Evolutionary conservation across 2,113 vertebrate species (phyloP).

Genomic region (Notothenia coriiceps): DNA sequence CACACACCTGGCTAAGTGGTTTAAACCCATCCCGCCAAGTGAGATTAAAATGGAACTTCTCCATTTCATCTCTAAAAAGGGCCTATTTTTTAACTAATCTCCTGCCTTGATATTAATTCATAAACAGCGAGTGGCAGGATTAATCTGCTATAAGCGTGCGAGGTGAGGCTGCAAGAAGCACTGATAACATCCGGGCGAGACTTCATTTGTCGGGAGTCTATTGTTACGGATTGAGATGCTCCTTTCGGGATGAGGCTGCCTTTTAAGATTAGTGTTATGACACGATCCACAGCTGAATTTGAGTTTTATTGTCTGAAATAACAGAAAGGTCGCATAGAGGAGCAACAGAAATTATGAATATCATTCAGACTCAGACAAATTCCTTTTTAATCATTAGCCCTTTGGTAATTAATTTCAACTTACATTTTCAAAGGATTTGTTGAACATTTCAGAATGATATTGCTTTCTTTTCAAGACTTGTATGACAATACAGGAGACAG

Average conservation of each 20-base stretch:
- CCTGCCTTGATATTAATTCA: conserved; percentile 55
- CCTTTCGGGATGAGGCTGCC: conserved; percentile 24
- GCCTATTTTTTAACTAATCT: conserved; percentile 61
- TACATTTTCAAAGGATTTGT: too few species aligned
- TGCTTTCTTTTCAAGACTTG: too few species aligned
- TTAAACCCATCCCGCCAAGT: conserved; percentile 4
- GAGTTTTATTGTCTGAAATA: conserved; percentile 28
- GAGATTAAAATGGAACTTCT: conserved; percentile 47
- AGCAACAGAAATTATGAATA: neutral
- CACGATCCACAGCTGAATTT: neutral
- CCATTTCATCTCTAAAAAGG: conserved; percentile 22
- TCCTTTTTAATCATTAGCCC: too few species aligned
- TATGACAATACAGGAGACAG: too few species aligned
- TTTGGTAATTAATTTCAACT: too few species aligned
- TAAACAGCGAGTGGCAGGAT: conserved; percentile 43
- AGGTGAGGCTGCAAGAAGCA: conserved; percentile 30
- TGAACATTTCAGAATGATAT: too few species aligned
- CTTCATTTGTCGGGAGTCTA: conserved; percentile 50
- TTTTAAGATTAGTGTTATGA: conserved; percentile 39
- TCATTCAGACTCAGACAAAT: conserved; percentile 1
- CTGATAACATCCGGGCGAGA: conserved; percentile 54
- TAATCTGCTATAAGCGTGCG: conserved; percentile 61
- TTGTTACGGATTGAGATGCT: conserved; percentile 39
- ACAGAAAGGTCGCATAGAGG: conserved; percentile 33
- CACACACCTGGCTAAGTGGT: conserved; percentile 33